These are phyloP conservation scores for Epistrophe eligans DNA, from an alignment of 2,888 invertebrate species.

Conservation along the genomic window DNA sequence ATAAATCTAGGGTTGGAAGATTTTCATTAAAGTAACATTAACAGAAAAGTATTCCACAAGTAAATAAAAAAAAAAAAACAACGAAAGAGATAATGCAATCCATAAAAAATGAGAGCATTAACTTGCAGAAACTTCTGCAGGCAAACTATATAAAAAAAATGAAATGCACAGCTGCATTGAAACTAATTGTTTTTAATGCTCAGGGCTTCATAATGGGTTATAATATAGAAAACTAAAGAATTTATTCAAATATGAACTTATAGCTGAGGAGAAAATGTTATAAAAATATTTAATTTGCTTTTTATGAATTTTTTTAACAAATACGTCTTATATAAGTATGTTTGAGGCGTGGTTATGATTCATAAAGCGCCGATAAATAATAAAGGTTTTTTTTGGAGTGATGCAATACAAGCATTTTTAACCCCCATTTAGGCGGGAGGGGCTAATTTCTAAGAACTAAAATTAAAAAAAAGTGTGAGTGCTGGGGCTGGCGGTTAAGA, in stretches of 20 bases:
- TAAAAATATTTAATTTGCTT: not conserved
- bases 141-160: not conserved
- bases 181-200: slow-evolving; percentile 24
- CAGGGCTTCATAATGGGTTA: slow-evolving; percentile 8
- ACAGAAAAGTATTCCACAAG: slow-evolving; percentile 9
- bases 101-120: slow-evolving; percentile 36
- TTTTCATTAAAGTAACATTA: slow-evolving; percentile 34
- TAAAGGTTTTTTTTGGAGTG: too few relatives aligned
- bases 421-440: too few relatives aligned
- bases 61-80: not conserved
- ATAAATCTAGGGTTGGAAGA: slow-evolving; percentile 26
- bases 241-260: slow-evolving; percentile 7
- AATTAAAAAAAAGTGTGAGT: too few relatives aligned
- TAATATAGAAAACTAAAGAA: not conserved
- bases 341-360: too few relatives aligned
- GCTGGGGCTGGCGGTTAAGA: too few relatives aligned
- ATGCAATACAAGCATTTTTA: too few relatives aligned
- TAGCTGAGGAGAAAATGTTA: not conserved
- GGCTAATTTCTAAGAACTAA: too few relatives aligned
- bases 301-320: too few relatives aligned
- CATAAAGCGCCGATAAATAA: too few relatives aligned
- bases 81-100: slow-evolving; percentile 50
- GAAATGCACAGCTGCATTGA: slow-evolving; percentile 12
- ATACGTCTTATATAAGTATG: too few relatives aligned
- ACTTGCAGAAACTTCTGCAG: slow-evolving; percentile 14